Percentiles rank a stretch among this genome's conserved stretches.
Conservation (phyloP, 2,113 vertebrate species). For the Synodontis membranacea region DNA sequence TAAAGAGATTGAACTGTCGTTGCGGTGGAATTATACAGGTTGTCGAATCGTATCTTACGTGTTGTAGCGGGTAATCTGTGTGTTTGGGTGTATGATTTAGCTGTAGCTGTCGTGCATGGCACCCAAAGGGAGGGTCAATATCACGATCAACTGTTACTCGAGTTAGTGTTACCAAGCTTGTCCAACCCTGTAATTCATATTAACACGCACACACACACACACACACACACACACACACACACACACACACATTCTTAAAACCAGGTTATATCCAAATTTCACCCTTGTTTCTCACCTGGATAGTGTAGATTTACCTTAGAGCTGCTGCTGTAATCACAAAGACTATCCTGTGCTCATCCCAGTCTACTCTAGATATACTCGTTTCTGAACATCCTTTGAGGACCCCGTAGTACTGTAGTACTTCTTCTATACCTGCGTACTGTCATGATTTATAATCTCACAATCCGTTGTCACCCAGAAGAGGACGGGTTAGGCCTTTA, state of each 20-base stretch:
- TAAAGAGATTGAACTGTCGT: slow-evolving; percentile 24
- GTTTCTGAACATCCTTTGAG: neutral
- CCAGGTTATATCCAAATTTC: neutral
- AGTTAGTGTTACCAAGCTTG: too few relatives aligned
- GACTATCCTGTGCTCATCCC: neutral
- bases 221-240: too few relatives aligned
- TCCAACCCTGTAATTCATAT: neutral
- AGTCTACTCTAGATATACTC: neutral
- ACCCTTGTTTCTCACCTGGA: neutral
- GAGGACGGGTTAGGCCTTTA: neutral
- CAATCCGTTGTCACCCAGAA: neutral
- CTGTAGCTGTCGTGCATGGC: neutral
- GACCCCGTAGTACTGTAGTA: neutral
- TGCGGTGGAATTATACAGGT: neutral
- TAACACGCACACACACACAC: too few relatives aligned
- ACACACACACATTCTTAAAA: neutral
- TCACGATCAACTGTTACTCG: neutral
- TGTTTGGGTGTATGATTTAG: neutral
- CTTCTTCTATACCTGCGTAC: neutral
- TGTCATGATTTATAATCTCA: neutral
- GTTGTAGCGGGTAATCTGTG: neutral
- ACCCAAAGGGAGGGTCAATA: neutral
- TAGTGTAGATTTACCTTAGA: neutral
- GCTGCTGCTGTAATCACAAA: neutral
- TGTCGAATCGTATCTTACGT: slow-evolving; percentile 18